A percentile compares a stretch with the other conserved stretches of the same genome.
phyloP scores from a whole-genome alignment of 2,888 invertebrate species.

The Lasioglossum calceatum region DNA sequence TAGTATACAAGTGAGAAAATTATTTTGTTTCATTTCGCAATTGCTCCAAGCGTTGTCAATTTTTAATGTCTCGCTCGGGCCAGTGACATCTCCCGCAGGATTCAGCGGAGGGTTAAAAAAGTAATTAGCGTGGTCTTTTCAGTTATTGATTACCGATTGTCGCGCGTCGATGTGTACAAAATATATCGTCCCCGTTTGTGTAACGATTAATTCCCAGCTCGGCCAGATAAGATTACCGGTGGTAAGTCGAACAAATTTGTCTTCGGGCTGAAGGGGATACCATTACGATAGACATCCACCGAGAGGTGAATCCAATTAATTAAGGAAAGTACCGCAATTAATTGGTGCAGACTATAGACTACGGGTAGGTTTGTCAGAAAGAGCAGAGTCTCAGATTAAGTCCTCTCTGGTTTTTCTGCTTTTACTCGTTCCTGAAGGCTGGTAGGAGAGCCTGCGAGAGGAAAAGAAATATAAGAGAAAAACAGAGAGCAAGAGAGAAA shows the following conservation, averaged over 20 bases:
- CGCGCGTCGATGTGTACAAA: constrained; percentile 18
- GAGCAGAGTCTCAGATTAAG: constrained; percentile 71
- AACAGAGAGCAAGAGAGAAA: constrained; percentile 20
- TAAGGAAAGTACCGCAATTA: constrained; percentile 80
- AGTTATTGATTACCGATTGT: neutral
- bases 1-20: neutral
- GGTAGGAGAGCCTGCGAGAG: constrained; percentile 52
- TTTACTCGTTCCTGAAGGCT: constrained; percentile 58
- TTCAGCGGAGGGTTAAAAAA: neutral
- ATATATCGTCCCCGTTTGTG: constrained; percentile 17
- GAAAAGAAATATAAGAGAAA: constrained; percentile 54
- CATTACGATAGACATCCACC: constrained; percentile 72
- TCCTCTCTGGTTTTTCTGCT: constrained; percentile 58
- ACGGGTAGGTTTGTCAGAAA: constrained; percentile 53
- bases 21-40: neutral
- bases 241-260: constrained; percentile 55
- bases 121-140: neutral
- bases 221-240: constrained; percentile 18
- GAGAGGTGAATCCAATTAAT: constrained; percentile 79
- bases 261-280: constrained; percentile 32
- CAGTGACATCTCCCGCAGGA: neutral
- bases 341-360: constrained; percentile 63
- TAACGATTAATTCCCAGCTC: constrained; percentile 11
- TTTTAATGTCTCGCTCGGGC: neutral
- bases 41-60: neutral